Evolutionary conservation across 2,113 vertebrate species (phyloP), one percentile per base, ranked within the genome.

Genomic region (Thomomys bottae): DNA sequence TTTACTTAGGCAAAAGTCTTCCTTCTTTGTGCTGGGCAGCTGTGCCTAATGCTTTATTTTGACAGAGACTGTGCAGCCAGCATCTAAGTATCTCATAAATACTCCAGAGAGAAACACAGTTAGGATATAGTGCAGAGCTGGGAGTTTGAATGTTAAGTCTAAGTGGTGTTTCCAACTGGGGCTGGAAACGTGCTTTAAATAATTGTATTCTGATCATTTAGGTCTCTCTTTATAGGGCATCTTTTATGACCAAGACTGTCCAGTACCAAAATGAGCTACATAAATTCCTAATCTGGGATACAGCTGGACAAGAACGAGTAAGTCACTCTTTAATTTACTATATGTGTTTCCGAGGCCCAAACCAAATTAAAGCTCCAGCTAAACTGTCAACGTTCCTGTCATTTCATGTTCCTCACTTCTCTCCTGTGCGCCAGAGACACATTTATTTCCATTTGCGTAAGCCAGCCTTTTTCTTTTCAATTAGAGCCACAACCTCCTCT

Each of bases 221-320:
- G 86, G 90, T 96, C 91, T 89, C 77, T 96, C 97, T 97, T 97
- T 90, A 40, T 97, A 99, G 99, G 97, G 99, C 99, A 42, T 99
- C 99, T 63, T 99, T 99, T 97, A 99, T 99, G 99, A 99, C 99
- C 94, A 99, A 99, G 98, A 99, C 99, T 54, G 99, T 99, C 94
- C 99, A 99, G 97, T 99, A 99, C 97, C 99, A 99, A 96, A 99
- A 98, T 94, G 99, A 99, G 96, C 97, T 99, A 59, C 99, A 99
- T 98, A 99, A 99, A 97, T 99, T 99, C 97, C 98, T 99, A 92
- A 99, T 99, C 97, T 99, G 99, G 99, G 99, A 99, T 95, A 99
- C 99, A 57, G 99, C 99, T 84, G 99, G 99, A 96, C 99, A 99
- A 96, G 99, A 99, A 82, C 96, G 99, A 98, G 99, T 99, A 87